Conservation (phyloP, 2,113 vertebrate genomes). For the Hippolais icterina region DNA sequence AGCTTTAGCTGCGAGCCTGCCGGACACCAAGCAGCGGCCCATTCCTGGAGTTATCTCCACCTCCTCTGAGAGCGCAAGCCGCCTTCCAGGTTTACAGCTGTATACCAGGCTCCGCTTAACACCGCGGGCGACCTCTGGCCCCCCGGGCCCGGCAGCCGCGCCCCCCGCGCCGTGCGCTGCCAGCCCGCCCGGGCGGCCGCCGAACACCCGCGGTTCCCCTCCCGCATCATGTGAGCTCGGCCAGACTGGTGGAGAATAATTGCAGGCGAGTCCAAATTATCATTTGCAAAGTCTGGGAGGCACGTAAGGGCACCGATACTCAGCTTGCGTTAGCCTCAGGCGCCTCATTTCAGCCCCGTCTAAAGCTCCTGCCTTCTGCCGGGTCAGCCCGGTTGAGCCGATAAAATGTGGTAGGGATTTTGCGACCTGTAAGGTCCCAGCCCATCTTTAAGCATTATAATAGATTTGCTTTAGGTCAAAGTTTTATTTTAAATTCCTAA, state of each 20-base stretch:
- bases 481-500: neutral
- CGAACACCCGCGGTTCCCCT: neutral
- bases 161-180: neutral
- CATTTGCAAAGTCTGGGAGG: neutral
- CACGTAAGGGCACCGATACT: neutral
- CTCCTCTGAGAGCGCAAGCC: fast-evolving
- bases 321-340: neutral
- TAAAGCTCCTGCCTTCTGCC: neutral
- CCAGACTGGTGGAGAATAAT: neutral
- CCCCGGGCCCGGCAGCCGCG: neutral
- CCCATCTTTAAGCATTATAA: neutral
- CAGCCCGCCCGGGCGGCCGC: neutral
- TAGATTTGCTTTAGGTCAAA: neutral
- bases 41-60: neutral
- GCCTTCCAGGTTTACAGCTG: neutral
- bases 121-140: neutral
- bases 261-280: neutral
- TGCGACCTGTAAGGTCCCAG: neutral
- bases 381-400: neutral
- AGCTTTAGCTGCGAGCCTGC: neutral
- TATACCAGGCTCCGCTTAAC: conserved; percentile 4
- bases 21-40: neutral
- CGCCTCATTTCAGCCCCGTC: neutral
- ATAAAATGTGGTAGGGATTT: neutral
- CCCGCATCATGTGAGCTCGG: neutral